Evolutionary conservation across 2,113 vertebrate species (phyloP), one percentile per base, ranked within the genome.

Genomic region (Oncorhynchus nerka): DNA sequence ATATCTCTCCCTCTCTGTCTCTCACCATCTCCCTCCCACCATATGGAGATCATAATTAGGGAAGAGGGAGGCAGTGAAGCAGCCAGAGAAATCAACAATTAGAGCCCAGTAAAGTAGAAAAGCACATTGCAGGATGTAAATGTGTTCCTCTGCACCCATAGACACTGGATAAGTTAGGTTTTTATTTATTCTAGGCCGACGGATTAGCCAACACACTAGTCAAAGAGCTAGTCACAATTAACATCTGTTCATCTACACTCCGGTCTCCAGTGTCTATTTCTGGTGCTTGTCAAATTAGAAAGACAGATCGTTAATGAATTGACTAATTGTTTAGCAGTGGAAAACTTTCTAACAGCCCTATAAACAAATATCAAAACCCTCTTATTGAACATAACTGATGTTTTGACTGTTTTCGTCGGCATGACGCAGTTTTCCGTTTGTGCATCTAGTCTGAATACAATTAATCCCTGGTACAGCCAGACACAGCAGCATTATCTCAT

Each of bases 41-140:
- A 72, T 83, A 81, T 75, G 71, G 69, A 45, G 64, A 22, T 73
- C 78, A 87, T 89, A 85, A 88, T 90, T 90, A 88, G 87, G 81
- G 32, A 55, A 20, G 57, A 28, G 45, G 64, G 61, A 81, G 45
- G 77, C 79, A 39, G 68, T 61, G 28, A 61, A 45, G 49, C 51
- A 87, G 84, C 81, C 62, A 82, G 79, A 80, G 69, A 87, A 85
- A 82, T 85, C 57, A 39, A 88, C 82, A 89, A 90, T 92, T 91
- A 88, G 81, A 75, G 84, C 39, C 76, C 81, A 83, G 75, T 86
- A 88, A 88, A 86, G 84, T 90, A 84, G 85, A 87, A 89, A 89
- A 76, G 61, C 86, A 89, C 72, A 87, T 81, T 83, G 84, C 77
- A 74, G 39, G 79, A 88, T 91, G 80, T 78, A 84, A 85, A 90